These are phyloP conservation scores for Globodera rostochiensis DNA, from an alignment of 1,140 invertebrate genomes.

Conservation along the genomic window DNA sequence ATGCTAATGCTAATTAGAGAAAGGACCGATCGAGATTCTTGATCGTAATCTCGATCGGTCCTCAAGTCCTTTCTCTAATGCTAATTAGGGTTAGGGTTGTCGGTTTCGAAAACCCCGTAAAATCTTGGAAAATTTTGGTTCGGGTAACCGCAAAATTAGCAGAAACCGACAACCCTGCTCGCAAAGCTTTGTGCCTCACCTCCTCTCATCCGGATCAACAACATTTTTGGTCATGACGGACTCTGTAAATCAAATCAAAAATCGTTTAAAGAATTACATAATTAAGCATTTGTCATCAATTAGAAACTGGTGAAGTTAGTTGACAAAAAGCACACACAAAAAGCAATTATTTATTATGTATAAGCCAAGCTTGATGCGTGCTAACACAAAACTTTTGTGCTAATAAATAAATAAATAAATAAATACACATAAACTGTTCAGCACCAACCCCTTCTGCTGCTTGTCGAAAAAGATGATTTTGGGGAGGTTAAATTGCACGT, in stretches of 20 bases:
- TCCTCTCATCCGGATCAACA: not conserved
- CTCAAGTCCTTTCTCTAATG: too few species aligned
- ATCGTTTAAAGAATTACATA: not conserved
- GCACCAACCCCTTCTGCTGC: not conserved
- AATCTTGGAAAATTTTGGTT: too few species aligned
- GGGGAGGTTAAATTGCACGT: not conserved
- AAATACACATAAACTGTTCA: not conserved
- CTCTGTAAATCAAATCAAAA: slow-evolving; percentile 15
- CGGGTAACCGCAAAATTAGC: too few species aligned
- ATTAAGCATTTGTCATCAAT: not conserved
- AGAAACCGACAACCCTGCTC: too few species aligned
- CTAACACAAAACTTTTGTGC: not conserved
- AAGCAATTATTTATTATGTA: not conserved
- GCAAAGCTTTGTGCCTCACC: not conserved
- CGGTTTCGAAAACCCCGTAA: too few species aligned
- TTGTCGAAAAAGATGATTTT: not conserved
- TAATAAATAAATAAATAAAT: not conserved
- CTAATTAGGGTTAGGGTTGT: too few species aligned
- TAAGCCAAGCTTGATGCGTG: not conserved
- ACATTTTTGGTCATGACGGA: not conserved
- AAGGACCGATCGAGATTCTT: too few species aligned
- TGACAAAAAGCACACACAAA: slow-evolving; percentile 18
- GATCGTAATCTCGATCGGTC: too few species aligned
- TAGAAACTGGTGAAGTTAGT: not conserved
- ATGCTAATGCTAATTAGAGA: too few species aligned